Percentiles rank a stretch among this genome's conserved stretches.
Evolutionary conservation across 2,113 vertebrate species (phyloP).

Genomic region (Xenotilapia flavipinnis): DNA sequence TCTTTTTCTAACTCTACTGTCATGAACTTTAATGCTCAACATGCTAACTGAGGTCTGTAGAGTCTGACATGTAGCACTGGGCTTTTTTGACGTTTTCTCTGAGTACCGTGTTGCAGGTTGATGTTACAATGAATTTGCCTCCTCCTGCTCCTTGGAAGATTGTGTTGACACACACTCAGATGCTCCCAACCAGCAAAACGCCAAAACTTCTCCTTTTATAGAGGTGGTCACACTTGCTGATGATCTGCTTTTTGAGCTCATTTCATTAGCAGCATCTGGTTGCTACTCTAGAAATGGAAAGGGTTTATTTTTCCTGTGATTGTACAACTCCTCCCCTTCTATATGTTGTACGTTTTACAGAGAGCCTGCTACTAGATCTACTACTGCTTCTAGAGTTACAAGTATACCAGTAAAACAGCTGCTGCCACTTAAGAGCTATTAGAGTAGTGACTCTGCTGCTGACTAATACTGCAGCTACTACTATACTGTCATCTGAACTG

Average conservation of each 20-base stretch:
- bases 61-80: background rate
- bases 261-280: background rate
- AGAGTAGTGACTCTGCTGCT: background rate
- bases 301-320: background rate
- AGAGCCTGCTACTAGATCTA: background rate
- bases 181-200: background rate
- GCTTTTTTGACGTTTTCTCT: background rate
- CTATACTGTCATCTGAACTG: background rate
- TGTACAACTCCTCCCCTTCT: background rate
- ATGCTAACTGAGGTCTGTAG: background rate
- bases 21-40: background rate
- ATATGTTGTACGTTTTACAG: background rate
- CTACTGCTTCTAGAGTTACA: background rate
- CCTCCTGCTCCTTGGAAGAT: background rate
- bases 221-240: background rate
- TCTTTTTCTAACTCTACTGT: background rate
- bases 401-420: background rate
- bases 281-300: background rate
- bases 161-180: background rate
- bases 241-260: background rate
- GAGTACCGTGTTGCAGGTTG: background rate
- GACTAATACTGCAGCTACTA: background rate
- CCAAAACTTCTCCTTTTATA: background rate
- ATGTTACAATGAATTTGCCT: background rate
- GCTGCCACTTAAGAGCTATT: background rate